Base-by-base conservation (phyloP, 1,140 invertebrate genomes). In the Caenorhabditis brenneri region DNA sequence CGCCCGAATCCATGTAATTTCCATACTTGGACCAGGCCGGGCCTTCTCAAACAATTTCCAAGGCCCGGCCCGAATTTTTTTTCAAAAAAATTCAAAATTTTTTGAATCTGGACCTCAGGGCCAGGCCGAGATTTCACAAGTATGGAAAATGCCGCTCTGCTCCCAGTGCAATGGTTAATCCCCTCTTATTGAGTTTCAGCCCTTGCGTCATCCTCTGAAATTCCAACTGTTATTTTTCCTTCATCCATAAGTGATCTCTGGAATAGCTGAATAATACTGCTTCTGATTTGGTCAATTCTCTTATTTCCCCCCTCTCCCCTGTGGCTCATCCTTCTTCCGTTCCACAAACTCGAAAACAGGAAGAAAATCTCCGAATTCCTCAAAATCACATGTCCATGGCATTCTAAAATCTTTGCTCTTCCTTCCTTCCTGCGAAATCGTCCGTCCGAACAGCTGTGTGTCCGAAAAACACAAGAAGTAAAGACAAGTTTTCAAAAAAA, bases 301-400 rank as follows among this genome's bases (percentile, higher is more conserved):
- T 9, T 9, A 10, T 7, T 55, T 24, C 24, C 27, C 24, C 24
- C 9, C 10, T 24, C 53, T 15, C 53, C 24, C 53, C 27, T 24
- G 53, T 27, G 53, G 53, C 10, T n/a, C 53, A 27, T 55, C 53
- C 53, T 22, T 55, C 53, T 55, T 55, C 53, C 24, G 22, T 29
- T 27, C 7, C 9, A 29, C 24, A 22, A 27, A 27, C 4, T 29
- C 10, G 24, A 55, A 55, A 55, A 55, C 53, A 55, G 53, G 53
- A 55, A 55, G 24, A 7, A 27, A 19, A 24, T 51, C 49, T n/a
- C 2, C 15, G 49, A 29, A 27, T 27, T 55, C 24, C 15, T 24
- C 27, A 2, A 55, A 74, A 74, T 74, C 65, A 65, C 65, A 46
- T 74, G 65, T 42, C 65, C 65, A 74, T n/a, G n/a, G n/a, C n/a